Percentiles rank a stretch among this genome's conserved stretches.
Conservation (phyloP, 2,797 vertebrate genomes). For the Sebastolobus alascanus region DNA sequence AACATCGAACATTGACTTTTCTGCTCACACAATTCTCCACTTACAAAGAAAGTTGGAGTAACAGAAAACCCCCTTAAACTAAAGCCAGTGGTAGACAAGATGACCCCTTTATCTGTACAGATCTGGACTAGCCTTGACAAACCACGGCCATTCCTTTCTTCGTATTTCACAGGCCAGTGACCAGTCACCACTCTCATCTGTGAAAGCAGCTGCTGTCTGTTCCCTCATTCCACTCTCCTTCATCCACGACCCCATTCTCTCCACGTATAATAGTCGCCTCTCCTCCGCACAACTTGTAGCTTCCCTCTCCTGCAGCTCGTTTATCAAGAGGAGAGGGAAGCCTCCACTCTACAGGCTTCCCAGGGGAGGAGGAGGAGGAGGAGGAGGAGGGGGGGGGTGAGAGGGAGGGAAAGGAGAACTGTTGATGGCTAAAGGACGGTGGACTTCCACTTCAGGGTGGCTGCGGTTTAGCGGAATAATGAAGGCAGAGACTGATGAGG, state of each 20-base stretch:
- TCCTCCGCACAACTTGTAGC: slow-evolving; percentile 28
- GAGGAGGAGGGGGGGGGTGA: neutral
- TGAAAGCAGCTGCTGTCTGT: slow-evolving; percentile 59
- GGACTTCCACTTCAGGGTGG: slow-evolving; percentile 23
- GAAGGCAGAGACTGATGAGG: slow-evolving; percentile 6
- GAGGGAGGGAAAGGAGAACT: neutral
- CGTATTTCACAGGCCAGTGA: slow-evolving; percentile 70
- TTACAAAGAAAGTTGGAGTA: slow-evolving; percentile 12
- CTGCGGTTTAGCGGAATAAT: neutral
- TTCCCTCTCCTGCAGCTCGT: slow-evolving; percentile 53
- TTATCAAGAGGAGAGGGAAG: slow-evolving; percentile 58
- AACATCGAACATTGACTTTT: neutral
- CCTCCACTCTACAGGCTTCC: slow-evolving; percentile 36
- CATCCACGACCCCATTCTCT: slow-evolving; percentile 54
- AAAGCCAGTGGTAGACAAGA: slow-evolving; percentile 22
- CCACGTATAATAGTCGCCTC: slow-evolving; percentile 33
- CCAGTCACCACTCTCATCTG: slow-evolving; percentile 58
- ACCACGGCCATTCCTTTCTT: slow-evolving; percentile 34
- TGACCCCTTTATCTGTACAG: slow-evolving; percentile 25
- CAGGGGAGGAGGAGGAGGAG: slow-evolving; percentile 1
- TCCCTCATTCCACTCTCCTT: slow-evolving; percentile 43
- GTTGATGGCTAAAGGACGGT: slow-evolving; percentile 25
- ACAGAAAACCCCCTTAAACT: slow-evolving; percentile 9
- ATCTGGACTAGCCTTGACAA: slow-evolving; percentile 27
- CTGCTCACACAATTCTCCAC: neutral